Evolutionary conservation across 2,113 vertebrate genomes (phyloP).

Genomic region (Erinaceus europaeus): DNA sequence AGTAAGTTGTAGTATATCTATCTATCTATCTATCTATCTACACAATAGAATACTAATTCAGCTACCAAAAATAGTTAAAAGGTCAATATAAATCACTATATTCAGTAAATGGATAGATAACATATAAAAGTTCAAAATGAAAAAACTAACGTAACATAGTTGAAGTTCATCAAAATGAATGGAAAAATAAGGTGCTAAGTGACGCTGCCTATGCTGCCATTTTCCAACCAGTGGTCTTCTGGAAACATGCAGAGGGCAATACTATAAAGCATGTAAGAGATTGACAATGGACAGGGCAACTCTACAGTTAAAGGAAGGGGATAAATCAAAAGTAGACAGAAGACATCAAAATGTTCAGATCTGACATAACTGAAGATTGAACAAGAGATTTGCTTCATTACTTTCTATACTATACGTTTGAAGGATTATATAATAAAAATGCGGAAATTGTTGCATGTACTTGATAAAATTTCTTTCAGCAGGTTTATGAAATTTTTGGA

Average conservation of each 20-base stretch:
- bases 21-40: too few species aligned
- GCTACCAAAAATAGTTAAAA: too few species aligned
- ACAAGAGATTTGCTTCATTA: not conserved
- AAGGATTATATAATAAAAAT: slow-evolving; percentile 7
- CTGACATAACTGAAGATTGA: not conserved
- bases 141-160: too few species aligned
- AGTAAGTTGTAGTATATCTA: too few species aligned
- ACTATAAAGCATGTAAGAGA: not conserved
- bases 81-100: too few species aligned
- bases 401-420: not conserved
- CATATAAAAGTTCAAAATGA: too few species aligned
- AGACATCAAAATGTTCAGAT: not conserved
- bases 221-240: too few species aligned
- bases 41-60: too few species aligned
- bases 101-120: too few species aligned
- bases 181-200: too few species aligned
- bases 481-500: not conserved
- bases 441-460: not conserved
- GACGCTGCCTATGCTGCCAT: too few species aligned
- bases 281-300: not conserved
- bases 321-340: not conserved
- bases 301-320: not conserved
- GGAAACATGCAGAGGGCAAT: not conserved
- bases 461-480: not conserved
- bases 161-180: too few species aligned